Evolutionary conservation across 2,797 vertebrate species (phyloP).

Genomic region (Squalus acanthias): DNA sequence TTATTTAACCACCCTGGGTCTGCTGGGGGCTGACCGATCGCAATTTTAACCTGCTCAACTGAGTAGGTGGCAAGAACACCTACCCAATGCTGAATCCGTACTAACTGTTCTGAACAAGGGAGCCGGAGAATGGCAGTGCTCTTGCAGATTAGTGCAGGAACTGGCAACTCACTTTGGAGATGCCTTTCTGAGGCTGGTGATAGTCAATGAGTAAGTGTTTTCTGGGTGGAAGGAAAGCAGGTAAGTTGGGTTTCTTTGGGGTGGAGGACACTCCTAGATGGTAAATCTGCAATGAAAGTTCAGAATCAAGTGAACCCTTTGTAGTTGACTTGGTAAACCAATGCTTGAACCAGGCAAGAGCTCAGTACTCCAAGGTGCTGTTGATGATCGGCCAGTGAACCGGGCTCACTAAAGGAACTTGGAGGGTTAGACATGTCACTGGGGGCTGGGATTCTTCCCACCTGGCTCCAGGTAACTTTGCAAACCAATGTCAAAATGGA

Average conservation of each 20-base stretch:
- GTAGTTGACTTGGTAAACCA: not conserved
- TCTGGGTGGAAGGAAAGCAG: no score
- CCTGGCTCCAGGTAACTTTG: no score
- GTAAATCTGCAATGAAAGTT: not conserved
- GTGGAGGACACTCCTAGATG: no score
- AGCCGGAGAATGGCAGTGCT: not conserved
- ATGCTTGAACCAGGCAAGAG: not conserved
- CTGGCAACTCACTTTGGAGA: no score
- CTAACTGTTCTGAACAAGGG: not conserved
- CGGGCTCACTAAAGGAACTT: not conserved
- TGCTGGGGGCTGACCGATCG: no score
- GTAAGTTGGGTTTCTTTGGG: no score
- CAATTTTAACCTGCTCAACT: not conserved
- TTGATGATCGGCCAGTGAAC: not conserved
- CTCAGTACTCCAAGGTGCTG: no score
- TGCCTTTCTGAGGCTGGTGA: no score
- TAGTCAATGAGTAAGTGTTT: no score
- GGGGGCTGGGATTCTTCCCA: not conserved
- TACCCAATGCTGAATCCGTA: not conserved
- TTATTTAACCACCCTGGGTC: no score
- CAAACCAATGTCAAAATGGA: not conserved
- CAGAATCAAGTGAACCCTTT: not conserved
- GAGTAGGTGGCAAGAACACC: not conserved
- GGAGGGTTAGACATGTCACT: not conserved
- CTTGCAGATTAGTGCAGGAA: no score